Evolutionary conservation across 2,797 vertebrate species (phyloP), one percentile per base, ranked within the genome.

Genomic region (Alfaro cultratus): DNA sequence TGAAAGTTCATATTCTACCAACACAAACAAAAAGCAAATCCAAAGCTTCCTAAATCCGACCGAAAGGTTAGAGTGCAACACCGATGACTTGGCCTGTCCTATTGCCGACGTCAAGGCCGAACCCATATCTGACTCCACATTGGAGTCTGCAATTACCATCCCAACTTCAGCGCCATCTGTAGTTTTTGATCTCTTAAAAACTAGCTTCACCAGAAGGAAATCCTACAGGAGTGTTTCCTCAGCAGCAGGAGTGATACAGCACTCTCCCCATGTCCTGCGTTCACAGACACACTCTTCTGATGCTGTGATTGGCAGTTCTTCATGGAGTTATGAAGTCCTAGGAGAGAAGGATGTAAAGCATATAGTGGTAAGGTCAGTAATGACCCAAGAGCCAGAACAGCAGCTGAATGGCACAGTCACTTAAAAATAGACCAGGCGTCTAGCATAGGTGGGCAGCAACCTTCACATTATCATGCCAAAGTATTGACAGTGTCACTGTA

Each of bases 221-320:
- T 62, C 60, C 60, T 34, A 34, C 60, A 62, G 60, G 31, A 34
- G 7, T 0, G 8, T 70, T 70, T 70, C 9, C 21, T 70, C 36
- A 41, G 36, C 39, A 12, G 18, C 67, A 70, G 26, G 39, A 21
- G 36, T 43, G 21, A 70, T 13, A 26, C 23, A 12, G 67, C 39
- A 70, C 18, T 41, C 23, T 43, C 55, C 39, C 26, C n/a, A 29
- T 31, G 43, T 47, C 45, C 45, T 31, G n/a, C 45, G 18, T 45
- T 80, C 51, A 47, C 74, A 73, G 79, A 78, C 41, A 47, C 12
- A 1, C n/a, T n/a, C 41, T 7, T 29, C 45, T 29, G 45, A 47
- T 6, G 16, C 15, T 47, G 12, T 26, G 15, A 29, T 1, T 45
- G 41, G n/a, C 16, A 31, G 45, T 16, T 16, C 45, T 18, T 47